Evolutionary conservation across 1,140 invertebrate species (phyloP).

Genomic region (Brachionus calyciflorus): DNA sequence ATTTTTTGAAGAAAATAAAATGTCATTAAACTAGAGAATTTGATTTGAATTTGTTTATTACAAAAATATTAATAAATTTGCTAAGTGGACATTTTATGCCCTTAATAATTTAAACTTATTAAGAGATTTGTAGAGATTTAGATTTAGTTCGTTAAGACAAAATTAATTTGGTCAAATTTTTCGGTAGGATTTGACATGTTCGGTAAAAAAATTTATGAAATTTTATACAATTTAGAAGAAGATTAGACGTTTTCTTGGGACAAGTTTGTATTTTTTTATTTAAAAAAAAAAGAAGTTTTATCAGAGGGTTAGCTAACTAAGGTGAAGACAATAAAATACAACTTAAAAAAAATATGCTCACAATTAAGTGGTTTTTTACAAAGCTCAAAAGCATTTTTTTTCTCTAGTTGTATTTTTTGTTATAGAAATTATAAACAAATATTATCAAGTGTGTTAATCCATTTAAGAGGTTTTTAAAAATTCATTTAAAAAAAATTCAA

Average conservation of each 20-base stretch:
- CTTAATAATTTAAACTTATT: conserved; percentile 29
- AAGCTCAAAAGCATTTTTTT: too few species aligned
- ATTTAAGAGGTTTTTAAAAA: neutral
- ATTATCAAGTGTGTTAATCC: conserved; percentile 41
- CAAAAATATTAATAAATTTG: conserved; percentile 12
- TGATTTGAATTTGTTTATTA: neutral
- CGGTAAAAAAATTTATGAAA: neutral
- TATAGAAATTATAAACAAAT: conserved; percentile 35
- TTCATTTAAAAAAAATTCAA: neutral
- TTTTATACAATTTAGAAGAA: conserved; percentile 13
- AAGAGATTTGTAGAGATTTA: conserved; percentile 23
- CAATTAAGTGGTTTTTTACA: too few species aligned
- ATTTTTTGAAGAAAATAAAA: too few species aligned
- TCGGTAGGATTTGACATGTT: conserved; percentile 5
- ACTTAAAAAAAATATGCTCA: too few species aligned
- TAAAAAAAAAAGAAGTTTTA: too few species aligned
- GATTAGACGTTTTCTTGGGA: neutral
- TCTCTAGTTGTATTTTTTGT: neutral
- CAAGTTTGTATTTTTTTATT: too few species aligned
- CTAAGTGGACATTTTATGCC: conserved; percentile 31
- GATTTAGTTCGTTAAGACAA: neutral
- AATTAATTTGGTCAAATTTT: neutral
- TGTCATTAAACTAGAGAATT: conserved; percentile 14
- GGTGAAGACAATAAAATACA: too few species aligned
- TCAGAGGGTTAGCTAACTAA: too few species aligned